Base-by-base conservation (phyloP, 2,797 vertebrate species). In the Echeneis naucrates region DNA sequence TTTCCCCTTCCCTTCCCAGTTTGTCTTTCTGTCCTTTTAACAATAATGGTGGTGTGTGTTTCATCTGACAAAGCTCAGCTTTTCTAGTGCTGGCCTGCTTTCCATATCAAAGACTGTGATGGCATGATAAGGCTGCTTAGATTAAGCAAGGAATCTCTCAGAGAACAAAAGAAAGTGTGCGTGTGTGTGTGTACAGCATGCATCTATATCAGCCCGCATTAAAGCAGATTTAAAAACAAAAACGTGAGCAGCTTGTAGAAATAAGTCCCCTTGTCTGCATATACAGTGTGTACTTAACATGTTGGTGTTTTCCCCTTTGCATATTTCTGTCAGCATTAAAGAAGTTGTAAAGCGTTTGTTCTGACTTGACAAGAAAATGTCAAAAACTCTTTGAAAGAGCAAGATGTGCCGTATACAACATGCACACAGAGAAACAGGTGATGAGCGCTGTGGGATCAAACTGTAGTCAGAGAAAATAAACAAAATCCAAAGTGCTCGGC, bases 61-160 rank as follows among this genome's bases (percentile, higher is more conserved):
- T 85, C 82, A 87, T 87, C 81, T 86, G 75, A 88, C 80, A 79
- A 71, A 65, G 75, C 75, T 6, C n/a, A 62, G 55, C 61, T 44
- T 88, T 81, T 73, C 78, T 75, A 57, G 75, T 44, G 16, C 64
- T 45, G 71, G 60, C 42, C 85, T 83, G 73, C 35, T 90, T 90
- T 66, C 58, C 87, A 89, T 85, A 89, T 91, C 87, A 89, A 89
- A 89, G 83, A 62, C 61, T 74, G 61, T 8, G 80, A 85, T 76
- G 75, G 78, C 35, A 61, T 21, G 82, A 89, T 84, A 74, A 76
- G 53, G 78, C 77, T 75, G 72, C 74, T 82, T 26, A 57, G 74
- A 89, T 87, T 67, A 83, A 54, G 64, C 44, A 32, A 56, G 24
- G 56, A 24, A 54, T 79, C 48, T 45, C 50, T 64, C n/a, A 60